phyloP scores from a whole-genome alignment of 2,113 vertebrate species.

The Furnarius figulus region DNA sequence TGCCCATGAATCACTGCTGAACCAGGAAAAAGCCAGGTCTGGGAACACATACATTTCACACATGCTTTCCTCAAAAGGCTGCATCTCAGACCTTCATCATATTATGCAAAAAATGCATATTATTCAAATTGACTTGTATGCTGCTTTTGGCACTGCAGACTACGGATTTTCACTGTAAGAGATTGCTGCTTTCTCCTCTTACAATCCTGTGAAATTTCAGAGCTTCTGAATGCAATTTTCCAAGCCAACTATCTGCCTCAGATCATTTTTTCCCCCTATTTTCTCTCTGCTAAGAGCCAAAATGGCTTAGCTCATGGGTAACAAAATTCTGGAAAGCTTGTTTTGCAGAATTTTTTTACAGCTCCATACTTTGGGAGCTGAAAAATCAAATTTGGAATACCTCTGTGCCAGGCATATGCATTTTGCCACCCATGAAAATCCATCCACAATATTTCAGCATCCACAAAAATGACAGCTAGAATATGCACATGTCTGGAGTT shows the following conservation, averaged over 20 bases:
- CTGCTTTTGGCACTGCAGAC: background rate
- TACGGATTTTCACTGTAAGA: background rate
- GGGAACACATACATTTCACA: background rate
- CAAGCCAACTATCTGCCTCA: constrained; percentile 21
- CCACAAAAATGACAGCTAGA: background rate
- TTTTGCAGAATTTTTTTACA: background rate
- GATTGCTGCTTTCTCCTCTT: background rate
- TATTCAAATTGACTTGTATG: background rate
- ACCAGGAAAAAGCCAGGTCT: background rate
- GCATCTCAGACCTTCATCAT: background rate
- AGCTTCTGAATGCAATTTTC: background rate
- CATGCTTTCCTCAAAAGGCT: background rate
- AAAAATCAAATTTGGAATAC: background rate
- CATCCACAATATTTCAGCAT: background rate
- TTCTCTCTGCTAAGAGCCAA: background rate
- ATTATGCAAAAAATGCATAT: background rate
- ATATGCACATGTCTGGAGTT: background rate
- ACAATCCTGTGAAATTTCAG: background rate
- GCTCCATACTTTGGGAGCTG: background rate
- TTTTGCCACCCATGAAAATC: background rate
- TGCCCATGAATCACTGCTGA: accelerated
- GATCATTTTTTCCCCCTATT: background rate
- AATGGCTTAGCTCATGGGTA: background rate
- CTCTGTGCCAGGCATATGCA: background rate
- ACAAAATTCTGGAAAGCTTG: background rate